A percentile compares a stretch with the other conserved stretches of the same genome.
Evolutionary conservation across 2,797 vertebrate genomes (phyloP).

Genomic region (Halcyon smyrnensis): DNA sequence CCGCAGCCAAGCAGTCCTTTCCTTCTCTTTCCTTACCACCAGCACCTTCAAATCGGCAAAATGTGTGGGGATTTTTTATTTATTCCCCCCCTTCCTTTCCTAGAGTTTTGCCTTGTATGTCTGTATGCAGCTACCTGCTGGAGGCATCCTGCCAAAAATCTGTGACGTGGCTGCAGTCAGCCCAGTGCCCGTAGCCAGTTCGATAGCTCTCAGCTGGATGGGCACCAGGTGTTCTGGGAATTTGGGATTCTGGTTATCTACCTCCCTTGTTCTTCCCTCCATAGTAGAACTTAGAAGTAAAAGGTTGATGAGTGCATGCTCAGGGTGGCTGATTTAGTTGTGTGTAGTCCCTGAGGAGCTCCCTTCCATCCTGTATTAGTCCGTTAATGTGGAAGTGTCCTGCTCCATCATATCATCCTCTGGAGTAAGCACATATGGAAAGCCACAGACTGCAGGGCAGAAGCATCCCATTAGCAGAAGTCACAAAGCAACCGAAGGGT

Average conservation of each 20-base stretch:
- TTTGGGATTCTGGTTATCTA: neutral
- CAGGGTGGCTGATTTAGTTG: neutral
- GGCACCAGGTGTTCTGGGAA: neutral
- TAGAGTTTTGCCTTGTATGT: neutral
- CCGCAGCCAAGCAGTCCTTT: neutral
- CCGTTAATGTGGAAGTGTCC: neutral
- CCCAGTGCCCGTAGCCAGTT: neutral
- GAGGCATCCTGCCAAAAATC: neutral
- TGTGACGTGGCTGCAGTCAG: neutral
- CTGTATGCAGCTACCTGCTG: neutral
- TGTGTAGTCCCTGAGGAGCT: neutral
- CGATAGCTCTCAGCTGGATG: neutral
- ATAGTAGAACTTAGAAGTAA: neutral
- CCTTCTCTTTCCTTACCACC: neutral
- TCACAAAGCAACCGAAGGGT: neutral
- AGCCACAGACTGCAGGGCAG: neutral
- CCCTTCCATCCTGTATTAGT: fast-evolving
- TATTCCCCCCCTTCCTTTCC: neutral
- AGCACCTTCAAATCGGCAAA: neutral
- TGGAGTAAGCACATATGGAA: fast-evolving
- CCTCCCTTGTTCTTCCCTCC: neutral
- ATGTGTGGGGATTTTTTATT: neutral
- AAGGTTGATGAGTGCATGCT: neutral
- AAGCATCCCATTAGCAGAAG: neutral
- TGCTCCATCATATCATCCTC: neutral